These are phyloP conservation scores for Molossus molossus DNA, from an alignment of 2,797 vertebrate species.

Conservation along the genomic window DNA sequence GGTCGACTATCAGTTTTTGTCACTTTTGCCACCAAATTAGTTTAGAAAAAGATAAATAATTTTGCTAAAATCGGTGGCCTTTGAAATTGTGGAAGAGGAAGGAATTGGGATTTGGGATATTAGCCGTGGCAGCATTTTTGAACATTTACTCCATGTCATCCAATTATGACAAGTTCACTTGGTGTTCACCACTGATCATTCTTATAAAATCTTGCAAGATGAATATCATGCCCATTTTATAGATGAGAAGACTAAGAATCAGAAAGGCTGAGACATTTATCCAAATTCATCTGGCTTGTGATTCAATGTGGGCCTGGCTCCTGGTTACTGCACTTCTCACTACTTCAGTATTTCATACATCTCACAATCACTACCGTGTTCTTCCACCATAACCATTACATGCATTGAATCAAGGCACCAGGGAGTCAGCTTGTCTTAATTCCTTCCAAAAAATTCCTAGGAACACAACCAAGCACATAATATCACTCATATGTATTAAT, in stretches of 20 bases:
- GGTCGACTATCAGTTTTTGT: not conserved
- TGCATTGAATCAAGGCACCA: not conserved
- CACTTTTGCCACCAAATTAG: not conserved
- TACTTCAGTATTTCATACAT: not conserved
- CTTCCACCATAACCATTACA: not conserved
- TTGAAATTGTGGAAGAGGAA: not conserved
- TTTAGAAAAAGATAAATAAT: not conserved
- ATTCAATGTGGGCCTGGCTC: not conserved
- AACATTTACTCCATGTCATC: not conserved
- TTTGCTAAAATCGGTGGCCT: not conserved
- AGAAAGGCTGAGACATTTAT: not conserved
- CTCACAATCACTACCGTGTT: rapidly evolving
- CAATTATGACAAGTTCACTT: not conserved
- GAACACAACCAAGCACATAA: not conserved
- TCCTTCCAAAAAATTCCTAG: not conserved
- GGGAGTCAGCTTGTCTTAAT: not conserved
- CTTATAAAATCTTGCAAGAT: not conserved
- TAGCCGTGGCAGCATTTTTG: not conserved
- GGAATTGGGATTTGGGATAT: not conserved
- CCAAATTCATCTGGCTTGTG: not conserved
- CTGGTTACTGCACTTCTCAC: not conserved
- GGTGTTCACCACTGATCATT: not conserved
- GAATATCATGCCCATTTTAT: not conserved
- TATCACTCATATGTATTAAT: not conserved
- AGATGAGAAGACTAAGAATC: constrained; percentile 33